Percentiles rank a stretch among this genome's conserved stretches.
These are phyloP conservation scores for Chirona hameri DNA, from an alignment of 2,888 invertebrate genomes.

Conservation along the genomic window DNA sequence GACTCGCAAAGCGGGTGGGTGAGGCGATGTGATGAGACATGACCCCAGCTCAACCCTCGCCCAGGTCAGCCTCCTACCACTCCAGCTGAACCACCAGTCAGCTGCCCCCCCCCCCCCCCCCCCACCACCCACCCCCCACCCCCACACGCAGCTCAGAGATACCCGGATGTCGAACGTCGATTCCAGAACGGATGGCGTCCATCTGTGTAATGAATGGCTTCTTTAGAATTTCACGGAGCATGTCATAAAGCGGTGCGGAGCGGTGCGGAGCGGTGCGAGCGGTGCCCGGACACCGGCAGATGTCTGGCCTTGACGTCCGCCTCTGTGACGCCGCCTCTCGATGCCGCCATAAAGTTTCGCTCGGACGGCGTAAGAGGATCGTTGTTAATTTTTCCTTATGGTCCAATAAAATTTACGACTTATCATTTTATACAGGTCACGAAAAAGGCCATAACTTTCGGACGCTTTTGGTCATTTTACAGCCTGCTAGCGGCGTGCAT, in stretches of 20 bases:
- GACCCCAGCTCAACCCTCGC: too few relatives aligned
- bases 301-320: neutral
- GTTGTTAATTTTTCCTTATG: slow-evolving; percentile 26
- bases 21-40: too few relatives aligned
- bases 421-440: slow-evolving; percentile 22
- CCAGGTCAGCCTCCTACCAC: neutral
- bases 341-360: slow-evolving; percentile 5
- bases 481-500: neutral
- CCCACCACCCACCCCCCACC: too few relatives aligned
- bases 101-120: neutral
- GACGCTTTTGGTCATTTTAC: neutral
- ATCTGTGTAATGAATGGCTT: slow-evolving; percentile 7
- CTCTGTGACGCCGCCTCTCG: neutral
- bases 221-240: slow-evolving; percentile 1
- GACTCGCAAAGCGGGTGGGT: too few relatives aligned
- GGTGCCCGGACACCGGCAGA: neutral
- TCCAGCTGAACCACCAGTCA: neutral
- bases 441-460: neutral
- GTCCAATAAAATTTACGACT: slow-evolving; percentile 6
- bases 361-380: neutral
- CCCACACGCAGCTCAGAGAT: neutral
- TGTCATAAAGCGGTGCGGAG: neutral
- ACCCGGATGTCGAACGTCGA: neutral
- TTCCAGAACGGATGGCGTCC: neutral
- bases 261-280: too few relatives aligned